phyloP scores from a whole-genome alignment of 2,113 vertebrate genomes.

The Corvus cornix region DNA sequence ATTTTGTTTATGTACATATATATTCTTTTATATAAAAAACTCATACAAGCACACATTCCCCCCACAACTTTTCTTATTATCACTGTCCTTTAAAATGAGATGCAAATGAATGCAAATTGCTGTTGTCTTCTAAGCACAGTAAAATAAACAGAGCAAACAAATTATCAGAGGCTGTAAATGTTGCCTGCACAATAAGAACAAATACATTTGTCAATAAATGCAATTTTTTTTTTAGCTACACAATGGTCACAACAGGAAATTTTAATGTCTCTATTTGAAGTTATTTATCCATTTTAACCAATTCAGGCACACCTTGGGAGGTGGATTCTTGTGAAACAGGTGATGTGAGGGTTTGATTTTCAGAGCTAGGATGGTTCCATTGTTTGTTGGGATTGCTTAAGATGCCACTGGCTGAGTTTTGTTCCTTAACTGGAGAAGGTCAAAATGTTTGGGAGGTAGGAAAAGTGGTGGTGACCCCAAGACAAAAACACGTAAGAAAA shows the following conservation, averaged over 20 bases:
- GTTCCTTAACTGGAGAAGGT: not conserved
- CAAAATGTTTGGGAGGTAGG: not conserved
- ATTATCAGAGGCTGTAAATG: not conserved
- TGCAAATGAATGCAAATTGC: not conserved
- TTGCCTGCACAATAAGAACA: not conserved
- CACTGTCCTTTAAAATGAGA: not conserved
- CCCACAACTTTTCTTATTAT: not conserved
- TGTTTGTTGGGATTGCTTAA: not conserved
- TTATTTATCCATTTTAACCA: not conserved
- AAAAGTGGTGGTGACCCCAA: not conserved
- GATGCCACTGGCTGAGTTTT: not conserved
- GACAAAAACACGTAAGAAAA: not conserved
- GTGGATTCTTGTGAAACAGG: not conserved
- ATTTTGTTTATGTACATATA: not conserved
- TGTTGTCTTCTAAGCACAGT: not conserved
- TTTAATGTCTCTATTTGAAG: not conserved
- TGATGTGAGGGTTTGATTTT: not conserved
- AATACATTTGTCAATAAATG: not conserved
- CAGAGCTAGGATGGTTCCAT: not conserved
- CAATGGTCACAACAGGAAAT: fast-evolving
- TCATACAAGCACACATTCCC: not conserved
- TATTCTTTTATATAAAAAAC: not conserved
- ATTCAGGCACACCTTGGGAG: not conserved
- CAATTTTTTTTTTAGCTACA: not conserved
- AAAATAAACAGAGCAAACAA: not conserved